Conservation (phyloP, 2,113 vertebrate genomes). For the Chaetodon auriga region DNA sequence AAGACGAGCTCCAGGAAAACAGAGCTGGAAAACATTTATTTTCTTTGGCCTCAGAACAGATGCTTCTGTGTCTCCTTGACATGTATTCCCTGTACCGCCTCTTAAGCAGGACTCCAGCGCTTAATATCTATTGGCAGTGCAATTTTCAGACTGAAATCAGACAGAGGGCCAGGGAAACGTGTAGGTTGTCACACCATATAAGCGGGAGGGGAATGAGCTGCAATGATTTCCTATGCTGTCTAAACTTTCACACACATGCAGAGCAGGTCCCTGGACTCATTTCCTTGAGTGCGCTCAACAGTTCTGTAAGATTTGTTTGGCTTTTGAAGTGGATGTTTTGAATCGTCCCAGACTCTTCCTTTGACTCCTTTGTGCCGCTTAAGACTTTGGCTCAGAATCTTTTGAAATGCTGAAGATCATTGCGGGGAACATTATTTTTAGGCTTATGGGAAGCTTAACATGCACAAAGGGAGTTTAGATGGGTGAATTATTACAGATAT, state of each 20-base stretch:
- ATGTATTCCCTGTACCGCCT: constrained; percentile 24
- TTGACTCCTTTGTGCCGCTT: constrained; percentile 17
- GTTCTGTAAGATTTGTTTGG: constrained; percentile 50
- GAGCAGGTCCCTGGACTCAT: constrained; percentile 46
- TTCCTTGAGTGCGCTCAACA: constrained; percentile 47
- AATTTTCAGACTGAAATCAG: constrained; percentile 45
- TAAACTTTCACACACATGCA: constrained; percentile 47
- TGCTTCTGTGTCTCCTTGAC: constrained; percentile 14
- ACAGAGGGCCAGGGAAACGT: constrained; percentile 43
- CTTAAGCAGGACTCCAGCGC: constrained; percentile 26
- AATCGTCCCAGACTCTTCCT: constrained; percentile 16
- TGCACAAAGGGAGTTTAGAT: not conserved
- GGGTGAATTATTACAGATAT: not conserved
- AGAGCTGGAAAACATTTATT: constrained; percentile 18
- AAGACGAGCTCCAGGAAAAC: constrained; percentile 12
- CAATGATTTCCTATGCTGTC: constrained; percentile 38
- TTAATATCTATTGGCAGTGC: constrained; percentile 49
- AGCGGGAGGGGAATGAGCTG: constrained; percentile 15
- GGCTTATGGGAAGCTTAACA: constrained; percentile 1
- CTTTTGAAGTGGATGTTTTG: constrained; percentile 34
- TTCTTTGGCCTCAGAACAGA: constrained; percentile 35
- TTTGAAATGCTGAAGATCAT: constrained; percentile 4
- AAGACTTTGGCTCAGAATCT: constrained; percentile 14
- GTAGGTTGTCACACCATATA: constrained; percentile 45
- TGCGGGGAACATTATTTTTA: constrained; percentile 4